Evolutionary conservation across 2,113 vertebrate genomes (phyloP).

Genomic region (Crotalus tigris): DNA sequence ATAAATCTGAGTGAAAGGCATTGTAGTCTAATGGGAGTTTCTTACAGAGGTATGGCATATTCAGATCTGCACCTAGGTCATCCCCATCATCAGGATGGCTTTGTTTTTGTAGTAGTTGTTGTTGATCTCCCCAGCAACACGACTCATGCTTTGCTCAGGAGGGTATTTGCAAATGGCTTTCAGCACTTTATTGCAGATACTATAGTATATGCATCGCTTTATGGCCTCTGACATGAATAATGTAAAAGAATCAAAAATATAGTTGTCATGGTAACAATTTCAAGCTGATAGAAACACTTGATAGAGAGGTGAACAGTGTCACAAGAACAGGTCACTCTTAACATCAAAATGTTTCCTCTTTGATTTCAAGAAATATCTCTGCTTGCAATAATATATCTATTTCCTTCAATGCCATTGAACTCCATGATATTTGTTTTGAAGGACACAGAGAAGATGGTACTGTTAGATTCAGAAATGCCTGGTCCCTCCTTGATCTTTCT

Average conservation of each 20-base stretch:
- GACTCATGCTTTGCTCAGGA: conserved; percentile 21
- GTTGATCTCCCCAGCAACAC: conserved; percentile 35
- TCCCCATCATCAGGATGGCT: not conserved
- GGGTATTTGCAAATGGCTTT: conserved; percentile 20
- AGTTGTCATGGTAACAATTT: conserved; percentile 33
- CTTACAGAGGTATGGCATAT: conserved; percentile 14
- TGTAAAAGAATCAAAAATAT: conserved; percentile 44
- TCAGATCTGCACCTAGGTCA: conserved; percentile 34
- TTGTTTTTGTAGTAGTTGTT: not conserved
- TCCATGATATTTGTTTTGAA: not conserved
- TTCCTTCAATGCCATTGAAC: not conserved
- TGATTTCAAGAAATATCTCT: not conserved
- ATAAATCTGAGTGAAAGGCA: conserved; percentile 1
- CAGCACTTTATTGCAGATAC: conserved; percentile 36
- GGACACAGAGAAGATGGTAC: too few relatives aligned
- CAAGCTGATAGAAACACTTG: not conserved
- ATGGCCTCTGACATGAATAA: conserved; percentile 49
- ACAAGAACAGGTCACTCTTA: conserved; percentile 21
- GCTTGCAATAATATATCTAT: not conserved
- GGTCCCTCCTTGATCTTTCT: not conserved
- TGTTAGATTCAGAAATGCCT: not conserved
- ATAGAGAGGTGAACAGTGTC: not conserved
- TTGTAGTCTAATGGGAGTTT: not conserved
- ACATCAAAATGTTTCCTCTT: not conserved
- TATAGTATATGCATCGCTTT: conserved; percentile 7